Base-by-base conservation (phyloP, 2,888 invertebrate species). In the Hydrotaea diabolus region DNA sequence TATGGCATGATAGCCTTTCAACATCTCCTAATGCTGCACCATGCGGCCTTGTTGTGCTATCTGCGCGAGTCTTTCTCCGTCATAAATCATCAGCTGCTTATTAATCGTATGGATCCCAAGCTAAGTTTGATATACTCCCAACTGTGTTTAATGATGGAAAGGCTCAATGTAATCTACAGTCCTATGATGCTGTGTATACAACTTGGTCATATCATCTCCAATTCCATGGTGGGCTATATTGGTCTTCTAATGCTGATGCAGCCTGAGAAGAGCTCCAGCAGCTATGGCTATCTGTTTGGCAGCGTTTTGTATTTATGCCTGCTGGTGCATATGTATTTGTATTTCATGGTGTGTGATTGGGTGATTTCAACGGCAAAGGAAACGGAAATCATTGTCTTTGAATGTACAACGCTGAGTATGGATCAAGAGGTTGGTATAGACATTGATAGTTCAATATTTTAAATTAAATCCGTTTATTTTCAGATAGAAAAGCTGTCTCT, bases 261-360 rank as follows among this genome's bases (percentile, higher is more conserved):
- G n/a, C 62, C 43, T 0, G 3, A 31, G 7, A n/a, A 2, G 19
- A 8, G 15, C 3, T 13, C 13, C n/a, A 17, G 17, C 39, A 9
- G 57, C 0, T 80, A 72, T 73, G 19, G 64, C 7, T 80, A 59
- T 83, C 11, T 83, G 11, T 9, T 83, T 1, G 83, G 83, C 0
- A 80, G 73, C n/a, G 36, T 26, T 13, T 46, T 66, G 0, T 83
- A 83, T 53, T 57, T 76, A n/a, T 36, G 80, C 1, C 17, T 83
- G 11, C 36, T 49, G 21, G 4, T 83, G 0, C 83, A 74, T n/a
- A 66, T 39, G 59, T 80, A 59, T 62, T 49, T 71, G 3, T 83
- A 83, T 80, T 83, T 80, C 39, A 49, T 49, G 49, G 55, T 80
- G 13, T 62, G 83, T n/a, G 23, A 83, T 46, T 46, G 73, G 7